Conservation (phyloP, 2,797 vertebrate species). For the Gambusia yucatana region DNA sequence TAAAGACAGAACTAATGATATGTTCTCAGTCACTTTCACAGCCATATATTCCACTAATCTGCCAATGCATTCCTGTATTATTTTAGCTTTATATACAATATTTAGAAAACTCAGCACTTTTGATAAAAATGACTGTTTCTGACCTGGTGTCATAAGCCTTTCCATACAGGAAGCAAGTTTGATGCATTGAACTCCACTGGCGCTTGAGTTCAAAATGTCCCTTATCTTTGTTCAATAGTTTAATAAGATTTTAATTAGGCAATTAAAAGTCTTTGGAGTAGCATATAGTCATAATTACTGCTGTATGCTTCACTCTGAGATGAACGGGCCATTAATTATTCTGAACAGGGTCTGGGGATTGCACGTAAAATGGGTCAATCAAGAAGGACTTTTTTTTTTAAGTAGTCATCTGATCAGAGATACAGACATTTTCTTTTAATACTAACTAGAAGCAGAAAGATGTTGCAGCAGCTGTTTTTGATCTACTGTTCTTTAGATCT, state of each 20-base stretch:
- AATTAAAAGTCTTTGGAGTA: slow-evolving; percentile 81
- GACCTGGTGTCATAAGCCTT: slow-evolving; percentile 56
- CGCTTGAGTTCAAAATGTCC: slow-evolving; percentile 74
- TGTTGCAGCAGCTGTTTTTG: slow-evolving; percentile 7
- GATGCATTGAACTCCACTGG: slow-evolving; percentile 68
- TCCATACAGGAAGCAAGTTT: slow-evolving; percentile 57
- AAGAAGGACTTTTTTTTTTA: slow-evolving; percentile 31
- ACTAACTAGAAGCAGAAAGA: slow-evolving; percentile 8
- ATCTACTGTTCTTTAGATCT: background rate
- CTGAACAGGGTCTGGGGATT: slow-evolving; percentile 72
- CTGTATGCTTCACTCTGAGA: slow-evolving; percentile 75
- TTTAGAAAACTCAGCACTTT: slow-evolving; percentile 53
- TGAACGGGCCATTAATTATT: slow-evolving; percentile 80
- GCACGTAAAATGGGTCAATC: slow-evolving; percentile 56
- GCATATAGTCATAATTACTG: slow-evolving; percentile 82
- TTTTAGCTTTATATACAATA: slow-evolving; percentile 57
- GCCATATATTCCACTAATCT: slow-evolving; percentile 70
- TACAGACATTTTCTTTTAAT: slow-evolving; percentile 42
- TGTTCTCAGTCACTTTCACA: slow-evolving; percentile 67
- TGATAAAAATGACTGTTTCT: slow-evolving; percentile 61
- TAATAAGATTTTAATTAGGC: slow-evolving; percentile 84
- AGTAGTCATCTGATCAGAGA: slow-evolving; percentile 50
- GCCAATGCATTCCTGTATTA: slow-evolving; percentile 46
- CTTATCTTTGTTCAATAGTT: slow-evolving; percentile 75
- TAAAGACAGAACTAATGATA: slow-evolving; percentile 67